A percentile compares a stretch with the other conserved stretches of the same genome.
phyloP scores from a whole-genome alignment of 2,113 vertebrate genomes.

The Chroicocephalus ridibundus region DNA sequence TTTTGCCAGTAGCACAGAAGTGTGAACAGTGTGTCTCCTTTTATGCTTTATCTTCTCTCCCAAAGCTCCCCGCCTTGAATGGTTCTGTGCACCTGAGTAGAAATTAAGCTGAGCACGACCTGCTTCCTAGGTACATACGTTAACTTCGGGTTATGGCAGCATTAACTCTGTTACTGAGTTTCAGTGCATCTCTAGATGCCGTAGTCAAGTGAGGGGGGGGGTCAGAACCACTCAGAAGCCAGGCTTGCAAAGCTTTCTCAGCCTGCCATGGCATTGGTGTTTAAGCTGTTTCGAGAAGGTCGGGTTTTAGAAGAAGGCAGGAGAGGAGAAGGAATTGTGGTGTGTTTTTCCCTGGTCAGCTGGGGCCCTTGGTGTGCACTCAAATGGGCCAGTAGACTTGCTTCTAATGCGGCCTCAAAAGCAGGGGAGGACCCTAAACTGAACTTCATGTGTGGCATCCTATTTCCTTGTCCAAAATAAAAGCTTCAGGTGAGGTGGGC shows the following conservation, averaged over 20 bases:
- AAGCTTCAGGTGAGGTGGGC: not conserved
- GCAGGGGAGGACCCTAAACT: not conserved
- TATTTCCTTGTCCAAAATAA: not conserved
- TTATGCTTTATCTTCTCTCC: not conserved
- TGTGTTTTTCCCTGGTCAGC: not conserved
- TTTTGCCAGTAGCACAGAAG: not conserved
- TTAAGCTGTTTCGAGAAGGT: not conserved
- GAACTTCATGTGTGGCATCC: not conserved
- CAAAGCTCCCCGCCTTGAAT: not conserved
- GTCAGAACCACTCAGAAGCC: not conserved
- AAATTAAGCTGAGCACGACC: not conserved
- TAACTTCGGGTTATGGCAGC: not conserved
- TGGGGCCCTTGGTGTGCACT: not conserved
- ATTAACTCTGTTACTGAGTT: not conserved
- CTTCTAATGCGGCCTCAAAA: not conserved
- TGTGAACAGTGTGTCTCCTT: not conserved
- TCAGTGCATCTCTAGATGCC: not conserved
- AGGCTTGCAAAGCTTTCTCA: not conserved
- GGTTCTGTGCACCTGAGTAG: not conserved
- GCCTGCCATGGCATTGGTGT: not conserved
- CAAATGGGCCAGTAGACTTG: not conserved
- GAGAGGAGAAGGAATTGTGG: not conserved
- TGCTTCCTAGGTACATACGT: not conserved
- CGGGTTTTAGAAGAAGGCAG: not conserved
- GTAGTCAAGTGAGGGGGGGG: too few relatives aligned